Conservation (phyloP, 1,140 invertebrate genomes). For the Aradophagus sp. region DNA sequence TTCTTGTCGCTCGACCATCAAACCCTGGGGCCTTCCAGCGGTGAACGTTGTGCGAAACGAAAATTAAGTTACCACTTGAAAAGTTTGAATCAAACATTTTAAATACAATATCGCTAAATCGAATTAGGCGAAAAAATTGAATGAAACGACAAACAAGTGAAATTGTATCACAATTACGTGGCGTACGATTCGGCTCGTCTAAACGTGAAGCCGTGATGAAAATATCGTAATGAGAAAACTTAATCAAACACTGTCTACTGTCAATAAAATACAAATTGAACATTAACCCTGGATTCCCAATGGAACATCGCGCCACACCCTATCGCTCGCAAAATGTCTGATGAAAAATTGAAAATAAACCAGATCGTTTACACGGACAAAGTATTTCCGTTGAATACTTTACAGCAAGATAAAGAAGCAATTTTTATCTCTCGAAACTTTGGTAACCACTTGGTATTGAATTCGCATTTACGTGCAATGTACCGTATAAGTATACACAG, state of each 20-base stretch:
- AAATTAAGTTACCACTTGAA: conserved; percentile 12
- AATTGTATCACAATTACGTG: no score
- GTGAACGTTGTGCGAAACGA: conserved; percentile 1
- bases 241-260: no score
- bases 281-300: no score
- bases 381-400: conserved; percentile 6
- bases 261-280: no score
- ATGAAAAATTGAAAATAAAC: no score
- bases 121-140: no score
- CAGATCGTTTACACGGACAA: conserved; percentile 8
- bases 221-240: no score
- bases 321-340: background rate
- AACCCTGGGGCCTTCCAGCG: conserved; percentile 10
- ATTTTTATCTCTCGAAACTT: conserved; percentile 50
- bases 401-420: conserved; percentile 35
- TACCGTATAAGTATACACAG: conserved; percentile 48
- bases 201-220: no score
- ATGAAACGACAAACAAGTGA: no score
- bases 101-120: conserved; percentile 5
- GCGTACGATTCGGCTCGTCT: no score
- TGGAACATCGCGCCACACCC: no score
- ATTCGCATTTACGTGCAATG: conserved; percentile 46
- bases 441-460: conserved; percentile 31
- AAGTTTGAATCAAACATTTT: conserved; percentile 8
- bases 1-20: conserved; percentile 8